Percentiles rank a stretch among this genome's conserved stretches.
Evolutionary conservation across 2,113 vertebrate species (phyloP).

Genomic region (Scopus umbretta): DNA sequence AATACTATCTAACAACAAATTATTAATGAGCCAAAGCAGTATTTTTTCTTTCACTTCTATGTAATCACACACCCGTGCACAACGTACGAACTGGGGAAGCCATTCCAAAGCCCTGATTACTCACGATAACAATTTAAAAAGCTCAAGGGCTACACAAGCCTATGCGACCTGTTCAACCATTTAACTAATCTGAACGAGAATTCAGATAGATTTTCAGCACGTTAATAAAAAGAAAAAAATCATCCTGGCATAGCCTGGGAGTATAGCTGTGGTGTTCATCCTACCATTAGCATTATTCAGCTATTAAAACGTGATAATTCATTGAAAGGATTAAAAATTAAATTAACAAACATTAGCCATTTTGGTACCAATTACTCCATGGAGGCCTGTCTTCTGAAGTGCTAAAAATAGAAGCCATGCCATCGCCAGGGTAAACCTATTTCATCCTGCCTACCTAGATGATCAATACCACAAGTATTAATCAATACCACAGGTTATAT

Average conservation of each 20-base stretch:
- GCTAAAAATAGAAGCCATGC: not conserved
- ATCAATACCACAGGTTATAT: not conserved
- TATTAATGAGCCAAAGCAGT: not conserved
- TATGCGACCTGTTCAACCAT: not conserved
- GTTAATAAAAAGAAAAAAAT: not conserved
- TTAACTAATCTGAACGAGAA: not conserved
- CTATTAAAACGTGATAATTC: not conserved
- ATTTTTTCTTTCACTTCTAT: not conserved
- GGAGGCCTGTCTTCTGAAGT: not conserved
- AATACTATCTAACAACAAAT: not conserved
- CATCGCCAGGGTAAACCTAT: not conserved
- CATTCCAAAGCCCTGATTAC: not conserved
- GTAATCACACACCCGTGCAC: rapidly evolving
- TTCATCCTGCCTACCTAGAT: not conserved
- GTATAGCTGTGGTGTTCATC: not conserved
- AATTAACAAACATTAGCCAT: not conserved
- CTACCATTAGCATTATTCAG: not conserved
- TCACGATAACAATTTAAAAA: not conserved
- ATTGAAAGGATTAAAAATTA: not conserved
- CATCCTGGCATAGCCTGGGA: not conserved
- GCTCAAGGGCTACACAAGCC: not conserved
- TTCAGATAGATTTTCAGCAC: not conserved
- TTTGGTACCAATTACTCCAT: not conserved
- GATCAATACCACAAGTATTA: not conserved
- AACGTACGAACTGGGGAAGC: not conserved